Percentiles rank a stretch among this genome's conserved stretches.
Conservation (phyloP, 2,888 invertebrate species). For the Scaptomyza cyrtandrae region DNA sequence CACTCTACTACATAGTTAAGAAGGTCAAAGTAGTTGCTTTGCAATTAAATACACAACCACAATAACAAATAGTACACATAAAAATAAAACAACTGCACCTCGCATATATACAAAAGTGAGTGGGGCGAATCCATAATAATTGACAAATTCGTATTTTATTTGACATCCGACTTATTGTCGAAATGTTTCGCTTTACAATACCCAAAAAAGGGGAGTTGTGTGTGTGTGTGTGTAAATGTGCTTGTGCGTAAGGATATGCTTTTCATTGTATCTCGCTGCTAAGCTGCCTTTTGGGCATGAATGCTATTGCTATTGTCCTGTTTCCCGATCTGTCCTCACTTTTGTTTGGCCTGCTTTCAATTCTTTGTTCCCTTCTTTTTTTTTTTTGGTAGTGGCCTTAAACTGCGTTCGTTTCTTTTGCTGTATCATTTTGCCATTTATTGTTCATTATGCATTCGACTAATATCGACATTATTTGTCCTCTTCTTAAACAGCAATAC, state of each 20-base stretch:
- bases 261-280: conserved; percentile 34
- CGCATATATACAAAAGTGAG: conserved; percentile 7
- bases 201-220: conserved; percentile 26
- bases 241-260: conserved; percentile 25
- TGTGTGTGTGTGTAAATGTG: background rate
- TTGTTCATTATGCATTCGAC: conserved; percentile 81
- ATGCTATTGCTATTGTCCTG: conserved; percentile 69
- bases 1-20: background rate
- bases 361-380: conserved; percentile 5
- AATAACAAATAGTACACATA: conserved; percentile 28
- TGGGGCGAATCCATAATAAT: conserved; percentile 70
- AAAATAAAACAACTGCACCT: background rate
- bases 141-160: conserved; percentile 82
- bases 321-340: conserved; percentile 7
- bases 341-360: conserved; percentile 8
- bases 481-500: conserved; percentile 40
- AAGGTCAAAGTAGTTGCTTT: conserved; percentile 13
- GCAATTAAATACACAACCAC: conserved; percentile 36
- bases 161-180: conserved; percentile 71
- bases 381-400: conserved; percentile 30
- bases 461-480: conserved; percentile 82
- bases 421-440: conserved; percentile 80
- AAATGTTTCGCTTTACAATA: conserved; percentile 59
- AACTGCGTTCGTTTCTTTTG: conserved; percentile 55
- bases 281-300: conserved; percentile 49